Evolutionary conservation across 2,888 invertebrate genomes (phyloP), one percentile per base, ranked within the genome.

Genomic region (Drosophila pseudotakahashii): DNA sequence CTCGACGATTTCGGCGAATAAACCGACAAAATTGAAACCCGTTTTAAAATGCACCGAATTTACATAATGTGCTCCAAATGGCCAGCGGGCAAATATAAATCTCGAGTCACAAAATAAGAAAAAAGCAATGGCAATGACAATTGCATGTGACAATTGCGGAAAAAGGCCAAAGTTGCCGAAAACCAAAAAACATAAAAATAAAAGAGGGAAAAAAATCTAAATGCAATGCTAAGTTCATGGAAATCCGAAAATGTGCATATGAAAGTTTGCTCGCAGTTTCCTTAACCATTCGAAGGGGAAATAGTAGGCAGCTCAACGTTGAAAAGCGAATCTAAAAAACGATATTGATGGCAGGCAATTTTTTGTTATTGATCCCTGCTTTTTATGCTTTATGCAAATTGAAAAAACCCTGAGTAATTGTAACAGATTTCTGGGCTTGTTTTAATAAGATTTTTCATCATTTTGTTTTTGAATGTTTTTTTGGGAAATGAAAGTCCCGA

Each of bases 21-120:
- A 73, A 48, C 39, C 54, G 50, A 66, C 60, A 57, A 57, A 68
- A 42, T 52, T 53, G 19, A 39, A 68, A 83, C 83, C 78, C 78
- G 83, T 83, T 83, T 85, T 57, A 61, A 74, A 74, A 81, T 75
- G 67, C 54, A 73, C 50, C 53, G 39, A 85, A 83, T 83, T 83
- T 83, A 83, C 83, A 83, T 83, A 83, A 83, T 83, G 78, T 78
- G 74, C 84, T 76, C 76, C 79, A 83, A 82, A 88, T 85, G 81
- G 89, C 78, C 89, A 89, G 59, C 76, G 62, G 73, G 69, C 70
- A 67, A 78, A 75, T 73, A 83, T 78, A 75, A 83, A 85, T 89
- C 79, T 77, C 70, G 63, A 73, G 52, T 53, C 58, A 44, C 44
- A 26, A 26, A 26, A 26, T 1, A 26, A 6, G n/a, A 26, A 26